phyloP scores from a whole-genome alignment of 2,888 invertebrate species.

The Hirtodrosophila duncani region DNA sequence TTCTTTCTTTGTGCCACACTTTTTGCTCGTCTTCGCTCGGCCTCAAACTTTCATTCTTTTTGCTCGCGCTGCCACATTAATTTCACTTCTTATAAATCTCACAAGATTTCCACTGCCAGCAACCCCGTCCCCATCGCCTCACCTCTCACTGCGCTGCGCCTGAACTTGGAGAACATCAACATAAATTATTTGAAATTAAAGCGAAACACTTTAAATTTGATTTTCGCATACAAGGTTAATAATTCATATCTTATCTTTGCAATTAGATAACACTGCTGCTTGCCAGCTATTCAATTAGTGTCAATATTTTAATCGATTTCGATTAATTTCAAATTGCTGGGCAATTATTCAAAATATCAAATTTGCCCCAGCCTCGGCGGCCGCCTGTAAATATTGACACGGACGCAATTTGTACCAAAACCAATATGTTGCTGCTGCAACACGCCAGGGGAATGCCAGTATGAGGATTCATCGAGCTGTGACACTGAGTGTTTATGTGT shows the following conservation, averaged over 20 bases:
- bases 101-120: conserved; percentile 40
- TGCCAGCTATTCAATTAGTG: conserved; percentile 57
- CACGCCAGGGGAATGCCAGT: background rate
- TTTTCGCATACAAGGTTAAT: conserved; percentile 26
- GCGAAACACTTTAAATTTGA: conserved; percentile 37
- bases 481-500: too few relatives aligned
- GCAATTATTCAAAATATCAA: conserved; percentile 33
- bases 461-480: conserved; percentile 7
- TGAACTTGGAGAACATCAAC: conserved; percentile 35
- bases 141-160: conserved; percentile 17
- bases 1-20: conserved; percentile 23
- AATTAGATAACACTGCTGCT: conserved; percentile 21
- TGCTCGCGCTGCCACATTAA: conserved; percentile 65
- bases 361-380: conserved; percentile 15
- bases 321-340: conserved; percentile 45
- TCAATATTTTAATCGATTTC: conserved; percentile 58
- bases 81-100: conserved; percentile 74
- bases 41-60: conserved; percentile 14
- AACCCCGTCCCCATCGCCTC: background rate
- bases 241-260: conserved; percentile 52
- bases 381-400: conserved; percentile 33
- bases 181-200: conserved; percentile 45
- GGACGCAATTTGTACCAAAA: conserved; percentile 28
- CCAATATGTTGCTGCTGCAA: too few relatives aligned
- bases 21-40: conserved; percentile 17